Percentiles rank a stretch among this genome's conserved stretches.
Evolutionary conservation across 1,140 invertebrate genomes (phyloP).

Genomic region (Orchestia grillus): DNA sequence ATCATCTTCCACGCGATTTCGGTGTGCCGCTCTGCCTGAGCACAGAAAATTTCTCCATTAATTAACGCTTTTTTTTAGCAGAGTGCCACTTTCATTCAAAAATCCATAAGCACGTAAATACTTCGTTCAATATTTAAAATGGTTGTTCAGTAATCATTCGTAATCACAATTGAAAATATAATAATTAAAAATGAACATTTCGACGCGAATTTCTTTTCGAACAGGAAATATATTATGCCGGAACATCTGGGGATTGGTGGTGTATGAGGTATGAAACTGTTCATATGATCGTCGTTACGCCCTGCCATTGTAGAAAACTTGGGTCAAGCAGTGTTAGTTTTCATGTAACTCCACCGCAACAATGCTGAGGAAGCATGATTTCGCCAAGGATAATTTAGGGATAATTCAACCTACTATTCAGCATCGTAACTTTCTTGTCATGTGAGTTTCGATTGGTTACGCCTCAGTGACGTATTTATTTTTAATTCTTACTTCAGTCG

Average conservation of each 20-base stretch:
- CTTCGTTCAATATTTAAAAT: no score
- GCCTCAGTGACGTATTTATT: background rate
- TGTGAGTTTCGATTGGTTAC: background rate
- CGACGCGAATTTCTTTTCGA: no score
- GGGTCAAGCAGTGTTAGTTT: no score
- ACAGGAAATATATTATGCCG: background rate
- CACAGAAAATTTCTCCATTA: background rate
- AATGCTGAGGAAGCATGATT: background rate
- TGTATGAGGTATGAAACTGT: background rate
- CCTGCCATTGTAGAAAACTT: no score
- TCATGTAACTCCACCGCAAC: no score
- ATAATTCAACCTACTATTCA: background rate
- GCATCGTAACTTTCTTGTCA: background rate
- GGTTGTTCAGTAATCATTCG: no score
- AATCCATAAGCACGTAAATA: no score
- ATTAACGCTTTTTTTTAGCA: background rate
- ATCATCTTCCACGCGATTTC: conserved; percentile 18
- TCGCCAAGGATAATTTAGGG: background rate
- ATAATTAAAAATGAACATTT: background rate
- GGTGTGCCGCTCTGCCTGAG: background rate
- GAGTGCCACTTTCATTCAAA: no score
- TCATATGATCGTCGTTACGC: no score
- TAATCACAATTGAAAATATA: background rate
- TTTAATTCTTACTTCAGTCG: background rate
- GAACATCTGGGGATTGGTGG: background rate